A percentile compares a stretch with the other conserved stretches of the same genome.
These are phyloP conservation scores for Iselma pallidipennis DNA, from an alignment of 2,888 invertebrate species.

Conservation along the genomic window DNA sequence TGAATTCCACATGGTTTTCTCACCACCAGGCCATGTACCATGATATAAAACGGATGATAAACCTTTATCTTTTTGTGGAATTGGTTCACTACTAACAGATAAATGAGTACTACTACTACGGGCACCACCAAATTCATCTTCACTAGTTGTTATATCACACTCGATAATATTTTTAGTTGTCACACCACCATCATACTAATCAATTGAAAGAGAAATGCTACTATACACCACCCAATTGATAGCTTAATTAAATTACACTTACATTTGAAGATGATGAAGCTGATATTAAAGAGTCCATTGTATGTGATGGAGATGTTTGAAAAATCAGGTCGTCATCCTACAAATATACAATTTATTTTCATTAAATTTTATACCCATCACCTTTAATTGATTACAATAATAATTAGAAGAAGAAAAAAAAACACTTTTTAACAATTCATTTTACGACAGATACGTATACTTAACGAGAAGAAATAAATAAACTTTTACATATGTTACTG, in stretches of 20 bases:
- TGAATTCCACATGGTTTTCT: constrained; percentile 56
- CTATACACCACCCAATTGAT: no score
- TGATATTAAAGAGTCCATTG: neutral
- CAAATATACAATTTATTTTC: neutral
- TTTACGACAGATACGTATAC: no score
- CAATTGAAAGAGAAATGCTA: no score
- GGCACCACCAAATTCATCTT: constrained; percentile 46
- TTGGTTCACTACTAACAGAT: constrained; percentile 54
- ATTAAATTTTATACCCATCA: neutral
- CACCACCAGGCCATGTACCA: constrained; percentile 67
- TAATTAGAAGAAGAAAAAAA: neutral
- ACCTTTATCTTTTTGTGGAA: constrained; percentile 37
- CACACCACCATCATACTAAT: constrained; percentile 33
- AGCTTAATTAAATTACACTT: neutral
- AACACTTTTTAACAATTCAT: no score
- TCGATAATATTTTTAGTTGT: constrained; percentile 26
- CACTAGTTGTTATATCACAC: constrained; percentile 38
- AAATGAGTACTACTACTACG: constrained; percentile 43
- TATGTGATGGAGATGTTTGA: neutral
- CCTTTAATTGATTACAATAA: neutral
- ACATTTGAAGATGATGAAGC: neutral
- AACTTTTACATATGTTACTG: neutral
- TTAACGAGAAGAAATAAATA: no score
- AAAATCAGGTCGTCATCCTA: neutral
- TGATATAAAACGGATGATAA: constrained; percentile 58